Base-by-base conservation (phyloP, 2,113 vertebrate genomes). In the Apodemus sylvaticus region DNA sequence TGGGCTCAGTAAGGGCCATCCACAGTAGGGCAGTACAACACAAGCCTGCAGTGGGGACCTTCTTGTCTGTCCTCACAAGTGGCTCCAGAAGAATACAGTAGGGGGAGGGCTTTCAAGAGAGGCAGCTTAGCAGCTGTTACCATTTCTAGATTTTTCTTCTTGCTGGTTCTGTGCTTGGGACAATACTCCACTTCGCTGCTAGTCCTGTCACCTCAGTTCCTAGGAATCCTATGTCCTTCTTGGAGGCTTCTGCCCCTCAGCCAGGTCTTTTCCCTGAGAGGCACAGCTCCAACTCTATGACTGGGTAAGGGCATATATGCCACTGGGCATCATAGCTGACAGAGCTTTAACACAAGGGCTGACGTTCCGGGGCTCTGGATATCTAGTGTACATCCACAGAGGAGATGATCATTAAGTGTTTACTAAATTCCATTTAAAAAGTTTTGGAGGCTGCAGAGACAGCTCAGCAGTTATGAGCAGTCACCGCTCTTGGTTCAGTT, bases 381-480 rank as follows among this genome's bases (percentile, higher is more conserved):
- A 55, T 82, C 36, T 76, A 66, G 31, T 53, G 7, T 77, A 92
- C 64, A 76, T 13, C 53, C 53, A 73, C 55, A 73, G 3, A 73
- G 45, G 83, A 95, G 42, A 55, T 68, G 78, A 39, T 94, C 91
- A 89, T 82, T 60, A 95, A 91, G 89, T 64, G 58, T 45, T 94
- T 89, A 39, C 42, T 29, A 36, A 45, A 94, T 89, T 78, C 24
- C 13, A 7, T 77, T 94, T 71, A 66, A 20, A 24, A n/a, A 7
- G 5, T 22, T 58, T 58, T 7, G 53, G 53, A 31, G 24, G 14
- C 39, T 85, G 82, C 60, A 66, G 13, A 31, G 39, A 66, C 16
- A 31, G 45, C 6, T 53, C 42, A 70, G 31, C 31, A 14, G 45
- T n/a, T 53, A 24, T 5, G 31, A 51, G 10, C 11, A 7, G 4